Evolutionary conservation across 2,797 vertebrate genomes (phyloP), one percentile per base, ranked within the genome.

Genomic region (Rhadinocentrus ornatus): DNA sequence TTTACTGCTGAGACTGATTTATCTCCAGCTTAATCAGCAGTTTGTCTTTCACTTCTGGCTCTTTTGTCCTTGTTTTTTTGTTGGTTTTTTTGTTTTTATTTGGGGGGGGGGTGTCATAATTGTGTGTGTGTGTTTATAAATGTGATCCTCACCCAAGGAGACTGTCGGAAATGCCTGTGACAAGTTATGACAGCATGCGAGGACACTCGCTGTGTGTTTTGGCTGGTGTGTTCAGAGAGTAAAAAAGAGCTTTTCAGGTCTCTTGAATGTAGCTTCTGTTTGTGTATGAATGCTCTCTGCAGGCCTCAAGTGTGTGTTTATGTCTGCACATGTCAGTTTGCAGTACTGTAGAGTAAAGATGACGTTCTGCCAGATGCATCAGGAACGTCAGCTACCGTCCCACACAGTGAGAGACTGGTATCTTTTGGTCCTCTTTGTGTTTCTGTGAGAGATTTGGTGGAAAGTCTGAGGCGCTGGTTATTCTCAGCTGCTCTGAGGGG

Each of bases 211-310:
- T 91, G 92, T 73, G 82, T 75, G 75, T 71, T 77, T 87, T 48
- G 75, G 75, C 65, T 73, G 8, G 50, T 54, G 69, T 66, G 73
- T 77, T 80, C 83, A 57, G 54, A 61, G 46, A 75, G 67, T 59
- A 55, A 44, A 62, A 80, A 81, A 65, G 81, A 83, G 71, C 85
- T 86, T 90, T 88, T 90, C 85, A 88, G 69, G 31, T 50, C 73
- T n/a, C 46, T 53, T 93, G 90, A 92, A 91, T 89, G 88, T 44
- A 64, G 85, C 86, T 62, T 86, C 83, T 90, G 88, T 92, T 48
- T 34, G 50, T 76, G 66, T 46, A 61, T 85, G 85, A 74, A 79
- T 62, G 82, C 67, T 77, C 77, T 73, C 65, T 0, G 50, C 50
- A 16, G 71, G 66, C 64, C 77, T 63, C 3, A 7, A 78, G 71